These are phyloP conservation scores for Porphyrio hochstetteri DNA, from an alignment of 2,113 vertebrate genomes.

Conservation along the genomic window DNA sequence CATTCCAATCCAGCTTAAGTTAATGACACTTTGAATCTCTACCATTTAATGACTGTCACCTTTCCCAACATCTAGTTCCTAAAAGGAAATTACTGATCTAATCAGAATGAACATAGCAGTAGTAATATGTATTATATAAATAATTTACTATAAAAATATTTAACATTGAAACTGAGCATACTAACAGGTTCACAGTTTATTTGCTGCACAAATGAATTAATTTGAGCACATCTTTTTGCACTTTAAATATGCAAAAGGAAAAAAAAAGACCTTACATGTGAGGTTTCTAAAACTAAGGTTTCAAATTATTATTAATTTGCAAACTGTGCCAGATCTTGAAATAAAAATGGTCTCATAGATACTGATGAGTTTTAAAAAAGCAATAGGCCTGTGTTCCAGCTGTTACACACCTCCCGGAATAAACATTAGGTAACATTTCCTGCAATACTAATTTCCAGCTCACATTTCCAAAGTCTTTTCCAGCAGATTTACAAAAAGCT, in stretches of 20 bases:
- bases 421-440: slow-evolving; percentile 43
- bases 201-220: background rate
- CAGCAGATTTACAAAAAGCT: slow-evolving; percentile 9
- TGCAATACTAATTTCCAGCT: slow-evolving; percentile 9
- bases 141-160: background rate
- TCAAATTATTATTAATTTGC: background rate
- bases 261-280: background rate
- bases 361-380: background rate
- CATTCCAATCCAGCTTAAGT: background rate
- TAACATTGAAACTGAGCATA: background rate
- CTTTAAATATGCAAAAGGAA: background rate
- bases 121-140: background rate
- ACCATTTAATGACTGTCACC: background rate
- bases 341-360: background rate
- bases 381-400: background rate
- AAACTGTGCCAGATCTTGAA: background rate
- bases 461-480: slow-evolving; percentile 8
- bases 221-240: background rate
- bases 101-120: background rate
- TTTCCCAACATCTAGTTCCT: background rate
- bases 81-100: background rate
- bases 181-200: background rate
- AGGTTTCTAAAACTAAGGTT: background rate
- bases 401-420: slow-evolving; percentile 4
- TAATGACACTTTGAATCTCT: background rate